Base-by-base conservation (phyloP, 2,888 invertebrate genomes). In the Augiades crinisus region DNA sequence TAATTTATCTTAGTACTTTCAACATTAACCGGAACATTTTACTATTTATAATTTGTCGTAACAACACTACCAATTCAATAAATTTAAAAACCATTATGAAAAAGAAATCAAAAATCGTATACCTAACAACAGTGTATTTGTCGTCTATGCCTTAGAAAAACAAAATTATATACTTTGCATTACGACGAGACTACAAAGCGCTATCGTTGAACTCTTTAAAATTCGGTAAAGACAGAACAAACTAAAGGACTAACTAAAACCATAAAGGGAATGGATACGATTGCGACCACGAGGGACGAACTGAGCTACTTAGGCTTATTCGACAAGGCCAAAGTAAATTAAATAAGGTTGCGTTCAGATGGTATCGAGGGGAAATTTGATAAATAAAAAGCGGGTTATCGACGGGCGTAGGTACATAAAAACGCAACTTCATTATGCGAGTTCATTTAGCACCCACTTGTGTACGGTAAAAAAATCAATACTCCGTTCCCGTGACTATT, bases 351-450 rank as follows among this genome's bases (percentile, higher is more conserved):
- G 64, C 59, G 67, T 70, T 63, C 55, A 60, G 59, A 49, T 53
- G 51, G 53, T 62, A 60, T 64, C 53, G 56, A 65, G 59, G 44
- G 80, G 76, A 85, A 82, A 79, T 78, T 76, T 64, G 68, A 76
- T 81, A 65, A 77, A 72, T 68, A 62, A 64, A 63, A 60, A 61
- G 27, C 58, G 58, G 60, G 57, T 53, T 58, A 57, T 58, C 61
- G 60, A 59, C 54, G 57, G 56, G 62, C 57, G 53, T n/a, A n/a
- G n/a, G n/a, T 62, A 62, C 53, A 55, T 24, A 66, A 72, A 75
- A 75, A 62, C 57, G 78, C 77, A 61, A 41, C 62, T 65, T 81
- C 80, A 82, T 62, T 54, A 47, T 57, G 55, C 52, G 63, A 27
- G 24, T 19, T 40, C 40, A 16, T 40, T 40, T 40, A 40, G 10